Evolutionary conservation across 2,113 vertebrate species (phyloP).

Genomic region (Ciconia maguari): DNA sequence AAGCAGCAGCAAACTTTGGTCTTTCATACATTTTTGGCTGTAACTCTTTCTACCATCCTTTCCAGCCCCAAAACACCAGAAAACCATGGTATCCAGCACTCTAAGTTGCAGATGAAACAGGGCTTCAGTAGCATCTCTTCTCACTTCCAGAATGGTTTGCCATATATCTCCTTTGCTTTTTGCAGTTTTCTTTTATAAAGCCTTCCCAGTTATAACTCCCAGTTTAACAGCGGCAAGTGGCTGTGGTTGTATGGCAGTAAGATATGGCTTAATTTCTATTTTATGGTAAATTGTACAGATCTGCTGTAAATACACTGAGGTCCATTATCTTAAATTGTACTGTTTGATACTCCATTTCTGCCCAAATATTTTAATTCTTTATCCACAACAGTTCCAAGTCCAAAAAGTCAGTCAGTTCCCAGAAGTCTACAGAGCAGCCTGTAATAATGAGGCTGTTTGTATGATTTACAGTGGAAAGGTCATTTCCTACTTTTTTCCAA

Average conservation of each 20-base stretch:
- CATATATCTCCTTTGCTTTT: neutral
- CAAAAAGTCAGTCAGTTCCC: neutral
- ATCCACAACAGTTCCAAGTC: neutral
- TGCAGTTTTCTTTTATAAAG: neutral
- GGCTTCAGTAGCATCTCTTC: accelerated
- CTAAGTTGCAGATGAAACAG: neutral
- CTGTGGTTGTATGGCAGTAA: neutral
- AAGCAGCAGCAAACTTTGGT: neutral
- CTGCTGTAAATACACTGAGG: neutral
- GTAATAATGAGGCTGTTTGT: neutral
- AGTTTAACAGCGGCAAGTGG: neutral
- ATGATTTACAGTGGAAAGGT: neutral
- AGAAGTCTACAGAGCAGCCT: neutral
- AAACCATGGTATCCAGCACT: neutral
- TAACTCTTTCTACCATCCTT: neutral
- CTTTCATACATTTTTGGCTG: neutral
- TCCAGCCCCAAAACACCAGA: neutral
- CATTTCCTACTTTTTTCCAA: neutral
- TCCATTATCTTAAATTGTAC: neutral
- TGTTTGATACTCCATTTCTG: neutral
- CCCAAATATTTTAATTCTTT: neutral
- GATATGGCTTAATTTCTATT: neutral
- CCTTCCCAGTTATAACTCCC: neutral
- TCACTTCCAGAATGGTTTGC: neutral
- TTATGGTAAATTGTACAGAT: neutral